Conservation (phyloP, 2,797 vertebrate genomes). For the Xenopus petersii region DNA sequence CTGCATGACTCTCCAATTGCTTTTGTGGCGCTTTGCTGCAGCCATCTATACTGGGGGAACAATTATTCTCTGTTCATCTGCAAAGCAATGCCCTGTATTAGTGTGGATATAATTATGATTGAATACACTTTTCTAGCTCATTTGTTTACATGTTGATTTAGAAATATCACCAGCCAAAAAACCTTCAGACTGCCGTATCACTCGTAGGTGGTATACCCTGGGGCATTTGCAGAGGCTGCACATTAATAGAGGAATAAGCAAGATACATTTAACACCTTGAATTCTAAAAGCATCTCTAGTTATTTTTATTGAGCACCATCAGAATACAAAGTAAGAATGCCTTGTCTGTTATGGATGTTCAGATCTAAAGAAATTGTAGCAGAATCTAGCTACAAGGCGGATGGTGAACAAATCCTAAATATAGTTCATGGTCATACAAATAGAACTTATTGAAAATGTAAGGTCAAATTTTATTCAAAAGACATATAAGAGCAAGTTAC, state of each 20-base stretch:
- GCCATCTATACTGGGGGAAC: constrained; percentile 4
- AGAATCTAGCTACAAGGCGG: neutral
- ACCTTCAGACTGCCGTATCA: constrained; percentile 23
- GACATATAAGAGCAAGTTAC: no score
- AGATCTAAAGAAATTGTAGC: neutral
- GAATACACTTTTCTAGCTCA: constrained; percentile 28
- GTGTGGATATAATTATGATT: constrained; percentile 38
- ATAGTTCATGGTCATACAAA: no score
- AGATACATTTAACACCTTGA: constrained; percentile 3
- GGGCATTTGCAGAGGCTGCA: neutral
- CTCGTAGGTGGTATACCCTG: neutral
- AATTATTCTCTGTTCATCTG: constrained; percentile 8
- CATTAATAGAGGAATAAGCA: neutral
- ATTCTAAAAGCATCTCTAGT: neutral
- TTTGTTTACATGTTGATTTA: constrained; percentile 41
- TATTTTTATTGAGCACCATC: neutral
- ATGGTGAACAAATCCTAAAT: neutral
- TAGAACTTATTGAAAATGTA: no score
- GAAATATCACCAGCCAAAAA: constrained; percentile 31
- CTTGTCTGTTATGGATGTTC: neutral
- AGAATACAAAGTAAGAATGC: neutral
- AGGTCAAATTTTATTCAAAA: no score
- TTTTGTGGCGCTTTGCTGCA: constrained; percentile 6
- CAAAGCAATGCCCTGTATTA: constrained; percentile 10
- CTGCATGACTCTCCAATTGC: constrained; percentile 10